phyloP scores from a whole-genome alignment of 2,888 invertebrate genomes.

The Gymnocheta viridis region DNA sequence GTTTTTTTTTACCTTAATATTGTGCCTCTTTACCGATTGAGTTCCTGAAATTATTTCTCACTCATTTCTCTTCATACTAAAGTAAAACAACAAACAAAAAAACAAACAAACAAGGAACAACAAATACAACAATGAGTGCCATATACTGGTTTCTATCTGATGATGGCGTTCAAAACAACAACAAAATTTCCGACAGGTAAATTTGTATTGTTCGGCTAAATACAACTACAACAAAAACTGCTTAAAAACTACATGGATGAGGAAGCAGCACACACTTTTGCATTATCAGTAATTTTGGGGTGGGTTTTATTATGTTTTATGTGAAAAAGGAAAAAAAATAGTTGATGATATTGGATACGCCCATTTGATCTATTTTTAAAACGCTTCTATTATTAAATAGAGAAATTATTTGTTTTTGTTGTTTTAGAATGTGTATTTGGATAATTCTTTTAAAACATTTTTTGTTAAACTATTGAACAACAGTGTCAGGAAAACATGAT shows the following conservation, averaged over 20 bases:
- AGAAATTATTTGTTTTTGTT: conserved; percentile 33
- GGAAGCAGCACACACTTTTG: not conserved
- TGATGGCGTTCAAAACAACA: conserved; percentile 62
- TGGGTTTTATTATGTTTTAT: conserved; percentile 37
- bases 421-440: not conserved
- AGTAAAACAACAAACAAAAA: not conserved
- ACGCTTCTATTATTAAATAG: conserved; percentile 65
- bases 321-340: not conserved
- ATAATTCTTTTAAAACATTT: not conserved
- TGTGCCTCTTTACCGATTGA: not conserved
- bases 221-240: conserved; percentile 15
- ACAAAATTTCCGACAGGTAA: conserved; percentile 61
- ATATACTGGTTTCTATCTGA: conserved; percentile 68
- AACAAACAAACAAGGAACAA: not conserved
- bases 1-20: not conserved
- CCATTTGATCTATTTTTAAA: conserved; percentile 69
- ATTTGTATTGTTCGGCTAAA: conserved; percentile 31
- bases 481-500: conserved; percentile 51
- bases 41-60: not conserved
- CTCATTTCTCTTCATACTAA: conserved; percentile 2
- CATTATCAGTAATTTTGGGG: conserved; percentile 41
- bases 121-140: conserved; percentile 8
- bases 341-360: conserved; percentile 67
- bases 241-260: not conserved
- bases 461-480: conserved; percentile 47